These are phyloP conservation scores for Pheosia gnoma DNA, from an alignment of 2,888 invertebrate genomes.

Conservation along the genomic window DNA sequence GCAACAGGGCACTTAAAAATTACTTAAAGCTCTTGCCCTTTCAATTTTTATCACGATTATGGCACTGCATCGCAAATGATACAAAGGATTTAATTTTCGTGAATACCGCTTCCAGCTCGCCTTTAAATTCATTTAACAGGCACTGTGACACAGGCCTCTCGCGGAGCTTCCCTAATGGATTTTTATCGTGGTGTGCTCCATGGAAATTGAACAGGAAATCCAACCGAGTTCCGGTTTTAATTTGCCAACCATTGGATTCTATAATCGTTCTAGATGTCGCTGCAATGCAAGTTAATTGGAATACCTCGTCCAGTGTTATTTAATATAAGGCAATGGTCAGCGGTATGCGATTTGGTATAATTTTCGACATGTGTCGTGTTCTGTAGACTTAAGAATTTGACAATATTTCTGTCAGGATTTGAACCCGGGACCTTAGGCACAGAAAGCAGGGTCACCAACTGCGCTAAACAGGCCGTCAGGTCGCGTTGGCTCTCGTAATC, in stretches of 20 bases:
- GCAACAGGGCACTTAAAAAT: neutral
- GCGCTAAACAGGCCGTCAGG: too few relatives aligned
- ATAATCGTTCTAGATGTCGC: conserved; percentile 78
- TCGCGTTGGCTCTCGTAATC: too few relatives aligned
- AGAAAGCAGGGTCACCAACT: too few relatives aligned
- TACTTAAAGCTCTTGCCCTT: neutral
- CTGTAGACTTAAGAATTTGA: too few relatives aligned
- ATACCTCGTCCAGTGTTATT: conserved; percentile 43
- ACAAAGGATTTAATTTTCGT: conserved; percentile 21
- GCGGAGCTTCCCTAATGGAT: conserved; percentile 69
- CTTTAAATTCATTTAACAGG: conserved; percentile 41
- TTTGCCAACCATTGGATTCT: conserved; percentile 75
- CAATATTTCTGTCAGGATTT: too few relatives aligned
- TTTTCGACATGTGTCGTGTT: neutral
- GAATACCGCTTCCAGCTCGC: conserved; percentile 49
- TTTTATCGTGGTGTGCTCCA: conserved; percentile 74
- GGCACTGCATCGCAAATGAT: neutral
- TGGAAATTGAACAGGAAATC: conserved; percentile 77
- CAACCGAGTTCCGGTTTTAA: conserved; percentile 73
- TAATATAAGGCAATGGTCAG: too few relatives aligned
- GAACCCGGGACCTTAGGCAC: too few relatives aligned
- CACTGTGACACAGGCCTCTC: conserved; percentile 61
- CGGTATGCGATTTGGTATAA: conserved; percentile 16
- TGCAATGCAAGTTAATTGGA: conserved; percentile 79
- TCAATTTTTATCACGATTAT: neutral